Conservation (phyloP, 2,113 vertebrate genomes). For the Progne subis region DNA sequence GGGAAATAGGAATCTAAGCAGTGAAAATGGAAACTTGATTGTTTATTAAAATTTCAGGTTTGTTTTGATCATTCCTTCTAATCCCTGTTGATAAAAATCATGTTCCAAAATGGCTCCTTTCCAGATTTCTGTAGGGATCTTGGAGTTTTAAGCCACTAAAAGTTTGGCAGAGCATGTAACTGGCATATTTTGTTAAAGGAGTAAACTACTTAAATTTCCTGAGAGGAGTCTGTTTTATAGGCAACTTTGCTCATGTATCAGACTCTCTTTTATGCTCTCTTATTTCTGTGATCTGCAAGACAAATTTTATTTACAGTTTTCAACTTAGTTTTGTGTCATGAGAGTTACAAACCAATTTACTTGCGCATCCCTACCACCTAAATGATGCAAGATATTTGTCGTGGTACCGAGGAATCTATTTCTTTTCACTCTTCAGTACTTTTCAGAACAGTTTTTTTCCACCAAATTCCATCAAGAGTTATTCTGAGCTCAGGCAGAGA, state of each 20-base stretch:
- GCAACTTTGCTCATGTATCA: not conserved
- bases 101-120: not conserved
- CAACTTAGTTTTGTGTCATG: not conserved
- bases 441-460: not conserved
- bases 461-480: not conserved
- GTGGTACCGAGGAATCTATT: not conserved
- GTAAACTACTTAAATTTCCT: not conserved
- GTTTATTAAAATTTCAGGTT: not conserved
- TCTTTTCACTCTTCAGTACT: not conserved
- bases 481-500: not conserved
- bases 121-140: not conserved
- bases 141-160: not conserved
- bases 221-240: not conserved
- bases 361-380: not conserved
- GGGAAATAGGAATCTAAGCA: not conserved
- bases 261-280: not conserved
- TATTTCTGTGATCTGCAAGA: not conserved
- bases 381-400: not conserved
- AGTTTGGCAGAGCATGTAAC: not conserved
- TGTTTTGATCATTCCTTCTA: slow-evolving; percentile 25
- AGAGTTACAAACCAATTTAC: not conserved
- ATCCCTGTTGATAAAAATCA: not conserved
- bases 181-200: not conserved
- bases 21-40: not conserved
- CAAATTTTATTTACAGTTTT: not conserved